Evolutionary conservation across 2,888 invertebrate species (phyloP), one percentile per base, ranked within the genome.

Genomic region (Microctonus brassicae): DNA sequence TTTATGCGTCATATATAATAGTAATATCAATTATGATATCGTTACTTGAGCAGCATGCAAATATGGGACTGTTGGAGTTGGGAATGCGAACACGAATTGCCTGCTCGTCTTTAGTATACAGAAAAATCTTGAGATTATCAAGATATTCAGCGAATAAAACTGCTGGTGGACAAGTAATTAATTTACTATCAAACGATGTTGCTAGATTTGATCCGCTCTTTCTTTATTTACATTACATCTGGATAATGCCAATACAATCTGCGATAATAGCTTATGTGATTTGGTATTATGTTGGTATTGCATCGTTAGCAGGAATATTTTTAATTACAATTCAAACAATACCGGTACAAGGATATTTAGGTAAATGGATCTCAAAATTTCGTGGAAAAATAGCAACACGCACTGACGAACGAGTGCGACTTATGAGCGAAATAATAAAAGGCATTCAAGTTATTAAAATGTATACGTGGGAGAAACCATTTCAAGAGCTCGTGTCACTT

Each of bases 401-500:
- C 73, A 90, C 94, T 0, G 95, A 95, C 82, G 92, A 93, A 83
- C 89, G 95, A 75, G 92, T 95, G 13, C 90, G 93, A 73, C 89
- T 94, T 11, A 95, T 95, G 94, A 93, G 92, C 78, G 95, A 95
- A 87, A 91, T 95, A 68, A 92, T 95, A 6, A 90, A 90, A 73
- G 95, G 94, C 0, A 94, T 95, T 79, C 91, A 93, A 81, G 94
- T 95, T 0, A 94, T 95, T 78, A 96, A 95, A 89, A 95, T 95
- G 94, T 95, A 95, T 80, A 93, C 94, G 1, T 96, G 95, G 92
- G 95, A 96, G 82, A 92, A 91, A 75, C 93, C 94, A 0, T 95
- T 95, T 80, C 91, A 92, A 67, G 89, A 90, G 70, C 87, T 94
- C 0, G 92, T 95, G 1, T 90, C 91, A 63, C 86, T 89, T 68